Percentiles rank a stretch among this genome's conserved stretches.
These are phyloP conservation scores for Penaeus chinensis DNA, from an alignment of 1,140 invertebrate genomes.

Conservation along the genomic window DNA sequence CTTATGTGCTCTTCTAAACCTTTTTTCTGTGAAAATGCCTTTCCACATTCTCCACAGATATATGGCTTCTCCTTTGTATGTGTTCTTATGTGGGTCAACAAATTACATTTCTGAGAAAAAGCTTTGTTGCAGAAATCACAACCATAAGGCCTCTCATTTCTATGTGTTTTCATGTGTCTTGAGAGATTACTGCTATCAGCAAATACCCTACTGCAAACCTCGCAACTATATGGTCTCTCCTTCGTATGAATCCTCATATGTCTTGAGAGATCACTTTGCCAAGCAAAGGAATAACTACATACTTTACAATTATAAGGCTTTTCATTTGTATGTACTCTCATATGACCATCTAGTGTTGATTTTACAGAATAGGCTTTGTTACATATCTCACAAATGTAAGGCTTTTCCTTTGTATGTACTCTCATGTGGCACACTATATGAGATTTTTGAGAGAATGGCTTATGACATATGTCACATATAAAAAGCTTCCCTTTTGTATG, in stretches of 20 bases:
- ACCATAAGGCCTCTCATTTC: not conserved
- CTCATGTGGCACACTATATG: too few species aligned
- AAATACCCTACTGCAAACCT: not conserved
- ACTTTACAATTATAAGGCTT: not conserved
- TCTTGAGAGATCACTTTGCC: not conserved
- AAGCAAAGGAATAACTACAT: not conserved
- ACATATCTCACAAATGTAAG: too few species aligned
- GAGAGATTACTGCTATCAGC: not conserved
- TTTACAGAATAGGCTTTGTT: too few species aligned
- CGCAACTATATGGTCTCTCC: not conserved
- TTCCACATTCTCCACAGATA: not conserved
- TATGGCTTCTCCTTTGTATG: constrained; percentile 7
- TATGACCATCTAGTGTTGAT: not conserved
- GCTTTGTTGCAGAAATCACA: constrained; percentile 4
- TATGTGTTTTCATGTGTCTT: not conserved
- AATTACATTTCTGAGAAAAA: not conserved
- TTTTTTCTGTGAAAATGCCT: not conserved
- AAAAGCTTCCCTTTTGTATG: too few species aligned
- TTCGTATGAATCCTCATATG: constrained; percentile 6
- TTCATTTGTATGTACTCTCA: not conserved
- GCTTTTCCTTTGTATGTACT: too few species aligned
- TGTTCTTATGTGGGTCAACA: not conserved
- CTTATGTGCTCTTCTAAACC: not conserved
- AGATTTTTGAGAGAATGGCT: too few species aligned
- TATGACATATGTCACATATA: too few species aligned